Percentiles rank a stretch among this genome's conserved stretches.
Conservation (phyloP, 2,888 invertebrate species). For the Drosophila neoperkinsi region DNA sequence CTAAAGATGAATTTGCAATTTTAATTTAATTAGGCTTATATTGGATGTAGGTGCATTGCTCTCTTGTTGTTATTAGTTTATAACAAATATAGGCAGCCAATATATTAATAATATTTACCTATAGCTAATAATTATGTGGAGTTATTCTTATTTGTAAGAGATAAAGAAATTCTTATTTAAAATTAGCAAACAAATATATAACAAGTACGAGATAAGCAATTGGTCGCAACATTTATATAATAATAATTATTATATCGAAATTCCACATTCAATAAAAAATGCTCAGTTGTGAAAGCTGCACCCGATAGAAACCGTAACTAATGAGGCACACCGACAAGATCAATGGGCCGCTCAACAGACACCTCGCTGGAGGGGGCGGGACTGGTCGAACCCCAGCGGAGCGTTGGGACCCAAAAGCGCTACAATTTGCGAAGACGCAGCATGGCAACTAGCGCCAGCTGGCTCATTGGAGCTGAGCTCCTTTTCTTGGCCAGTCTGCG, state of each 20-base stretch:
- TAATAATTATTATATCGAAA: neutral
- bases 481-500: conserved; percentile 21
- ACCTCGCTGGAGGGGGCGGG: conserved; percentile 22
- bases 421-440: conserved; percentile 72
- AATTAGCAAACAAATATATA: neutral
- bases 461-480: conserved; percentile 1
- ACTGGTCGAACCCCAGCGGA: conserved; percentile 49
- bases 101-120: neutral
- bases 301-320: conserved; percentile 40
- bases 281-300: neutral
- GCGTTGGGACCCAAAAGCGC: conserved; percentile 50
- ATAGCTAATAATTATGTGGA: neutral
- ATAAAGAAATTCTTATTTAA: neutral
- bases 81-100: no score
- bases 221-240: neutral
- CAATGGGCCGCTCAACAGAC: conserved; percentile 43
- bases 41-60: no score
- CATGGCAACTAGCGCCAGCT: conserved; percentile 69
- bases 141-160: neutral
- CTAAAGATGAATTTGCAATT: accelerated
- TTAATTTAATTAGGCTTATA: neutral
- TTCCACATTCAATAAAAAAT: neutral
- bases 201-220: neutral
- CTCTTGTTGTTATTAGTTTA: no score
- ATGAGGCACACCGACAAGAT: conserved; percentile 46